Percentiles rank a stretch among this genome's conserved stretches.
phyloP scores from a whole-genome alignment of 2,797 vertebrate genomes.

The Poeciliopsis gracilis region DNA sequence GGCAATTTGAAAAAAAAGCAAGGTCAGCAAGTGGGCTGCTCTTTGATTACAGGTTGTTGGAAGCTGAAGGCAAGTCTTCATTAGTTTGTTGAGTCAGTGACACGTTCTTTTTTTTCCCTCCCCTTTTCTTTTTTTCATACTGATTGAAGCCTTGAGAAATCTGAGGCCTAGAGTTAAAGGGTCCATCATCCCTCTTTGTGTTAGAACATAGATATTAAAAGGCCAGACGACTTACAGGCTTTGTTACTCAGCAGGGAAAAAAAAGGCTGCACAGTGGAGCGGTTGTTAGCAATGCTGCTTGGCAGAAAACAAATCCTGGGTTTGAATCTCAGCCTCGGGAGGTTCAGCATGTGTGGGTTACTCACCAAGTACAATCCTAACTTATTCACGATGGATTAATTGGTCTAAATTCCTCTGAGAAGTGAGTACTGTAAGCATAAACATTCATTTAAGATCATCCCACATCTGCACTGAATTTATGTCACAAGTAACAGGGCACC shows the following conservation, averaged over 20 bases:
- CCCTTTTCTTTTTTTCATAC: slow-evolving; percentile 7
- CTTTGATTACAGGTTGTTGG: slow-evolving; percentile 30
- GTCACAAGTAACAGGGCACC: not conserved
- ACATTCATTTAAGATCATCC: not conserved
- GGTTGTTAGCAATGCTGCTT: not conserved
- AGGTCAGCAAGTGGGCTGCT: slow-evolving; percentile 7
- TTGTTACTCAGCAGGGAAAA: not conserved
- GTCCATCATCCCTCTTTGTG: slow-evolving; percentile 50
- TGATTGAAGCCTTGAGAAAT: slow-evolving; percentile 36
- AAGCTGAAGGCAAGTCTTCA: slow-evolving; percentile 26
- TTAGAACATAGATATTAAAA: slow-evolving; percentile 1
- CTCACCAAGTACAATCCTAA: not conserved
- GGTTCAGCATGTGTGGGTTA: not conserved
- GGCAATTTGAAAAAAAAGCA: slow-evolving; percentile 1
- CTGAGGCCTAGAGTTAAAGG: slow-evolving; percentile 31
- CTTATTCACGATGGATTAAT: not conserved
- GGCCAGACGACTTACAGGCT: slow-evolving; percentile 6
- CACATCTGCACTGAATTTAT: not conserved
- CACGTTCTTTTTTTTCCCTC: not conserved
- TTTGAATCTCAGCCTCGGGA: not conserved
- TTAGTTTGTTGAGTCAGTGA: slow-evolving; percentile 13
- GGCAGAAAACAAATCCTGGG: not conserved
- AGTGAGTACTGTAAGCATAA: not conserved
- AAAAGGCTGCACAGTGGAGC: not conserved
- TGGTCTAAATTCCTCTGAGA: not conserved